phyloP scores from a whole-genome alignment of 2,888 invertebrate genomes.

The Nomada ferruginata region DNA sequence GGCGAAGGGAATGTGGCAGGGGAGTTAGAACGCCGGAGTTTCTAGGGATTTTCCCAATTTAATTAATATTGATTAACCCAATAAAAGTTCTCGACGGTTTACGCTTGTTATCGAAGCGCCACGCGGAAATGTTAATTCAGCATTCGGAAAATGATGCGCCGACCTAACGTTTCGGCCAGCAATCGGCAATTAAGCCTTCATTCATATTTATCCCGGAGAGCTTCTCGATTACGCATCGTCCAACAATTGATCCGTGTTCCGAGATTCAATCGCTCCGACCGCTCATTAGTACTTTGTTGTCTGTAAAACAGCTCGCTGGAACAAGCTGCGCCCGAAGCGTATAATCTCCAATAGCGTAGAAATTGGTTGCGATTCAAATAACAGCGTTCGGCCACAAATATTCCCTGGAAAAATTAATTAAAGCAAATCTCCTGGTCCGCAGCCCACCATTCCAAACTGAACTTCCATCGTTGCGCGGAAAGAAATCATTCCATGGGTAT shows the following conservation, averaged over 20 bases:
- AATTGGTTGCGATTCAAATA: background rate
- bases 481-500: no score
- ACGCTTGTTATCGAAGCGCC: background rate
- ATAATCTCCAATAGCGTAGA: no score
- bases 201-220: background rate
- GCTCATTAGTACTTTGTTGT: slow-evolving; percentile 27
- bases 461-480: no score
- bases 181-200: slow-evolving; percentile 41
- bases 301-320: background rate
- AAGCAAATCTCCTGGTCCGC: background rate
- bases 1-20: background rate
- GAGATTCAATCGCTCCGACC: slow-evolving; percentile 7
- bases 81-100: slow-evolving; percentile 16
- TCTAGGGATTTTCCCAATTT: slow-evolving; percentile 20
- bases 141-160: background rate
- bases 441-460: no score
- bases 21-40: background rate
- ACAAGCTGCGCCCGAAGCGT: background rate
- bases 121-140: slow-evolving; percentile 35
- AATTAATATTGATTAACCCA: slow-evolving; percentile 37
- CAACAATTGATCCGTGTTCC: slow-evolving; percentile 3
- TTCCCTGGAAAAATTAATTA: background rate
- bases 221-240: background rate
- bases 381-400: no score
- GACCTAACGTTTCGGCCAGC: background rate